Conservation (phyloP, 2,888 invertebrate species). For the Coelopa pilipes region DNA sequence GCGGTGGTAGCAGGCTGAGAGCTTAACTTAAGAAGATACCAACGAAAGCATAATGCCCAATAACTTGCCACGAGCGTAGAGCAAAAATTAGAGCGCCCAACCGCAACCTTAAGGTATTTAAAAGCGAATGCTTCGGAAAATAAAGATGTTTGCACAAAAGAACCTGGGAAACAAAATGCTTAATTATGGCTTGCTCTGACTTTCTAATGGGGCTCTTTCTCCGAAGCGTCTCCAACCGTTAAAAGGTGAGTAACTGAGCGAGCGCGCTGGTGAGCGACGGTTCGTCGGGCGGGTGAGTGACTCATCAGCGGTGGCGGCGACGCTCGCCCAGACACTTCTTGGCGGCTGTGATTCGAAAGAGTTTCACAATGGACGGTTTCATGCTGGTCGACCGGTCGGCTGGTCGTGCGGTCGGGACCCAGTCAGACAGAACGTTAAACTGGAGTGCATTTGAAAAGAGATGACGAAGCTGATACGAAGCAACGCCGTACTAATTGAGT, state of each 20-base stretch:
- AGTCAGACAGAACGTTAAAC: constrained; percentile 2
- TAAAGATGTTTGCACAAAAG: background rate
- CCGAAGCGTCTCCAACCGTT: constrained; percentile 1
- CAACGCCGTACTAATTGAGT: constrained; percentile 4
- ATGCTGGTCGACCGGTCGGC: constrained; percentile 2
- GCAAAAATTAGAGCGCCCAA: background rate
- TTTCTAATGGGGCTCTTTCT: constrained; percentile 16
- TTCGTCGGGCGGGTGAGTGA: constrained; percentile 2
- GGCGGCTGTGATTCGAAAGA: constrained; percentile 18
- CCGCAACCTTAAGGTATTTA: background rate
- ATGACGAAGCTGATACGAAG: constrained; percentile 20
- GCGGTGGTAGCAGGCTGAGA: background rate
- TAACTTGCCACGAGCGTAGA: background rate
- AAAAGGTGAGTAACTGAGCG: constrained; percentile 22
- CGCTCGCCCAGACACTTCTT: background rate
- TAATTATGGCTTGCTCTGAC: constrained; percentile 17
- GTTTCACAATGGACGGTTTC: constrained; percentile 5
- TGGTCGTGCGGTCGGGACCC: background rate
- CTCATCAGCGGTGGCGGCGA: background rate
- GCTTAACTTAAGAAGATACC: background rate
- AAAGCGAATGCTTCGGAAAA: background rate
- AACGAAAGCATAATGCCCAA: background rate
- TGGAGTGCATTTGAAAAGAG: background rate
- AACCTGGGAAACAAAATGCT: background rate
- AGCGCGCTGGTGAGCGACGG: background rate